Base-by-base conservation (phyloP, 1,140 invertebrate species). In the Portunus trituberculatus region DNA sequence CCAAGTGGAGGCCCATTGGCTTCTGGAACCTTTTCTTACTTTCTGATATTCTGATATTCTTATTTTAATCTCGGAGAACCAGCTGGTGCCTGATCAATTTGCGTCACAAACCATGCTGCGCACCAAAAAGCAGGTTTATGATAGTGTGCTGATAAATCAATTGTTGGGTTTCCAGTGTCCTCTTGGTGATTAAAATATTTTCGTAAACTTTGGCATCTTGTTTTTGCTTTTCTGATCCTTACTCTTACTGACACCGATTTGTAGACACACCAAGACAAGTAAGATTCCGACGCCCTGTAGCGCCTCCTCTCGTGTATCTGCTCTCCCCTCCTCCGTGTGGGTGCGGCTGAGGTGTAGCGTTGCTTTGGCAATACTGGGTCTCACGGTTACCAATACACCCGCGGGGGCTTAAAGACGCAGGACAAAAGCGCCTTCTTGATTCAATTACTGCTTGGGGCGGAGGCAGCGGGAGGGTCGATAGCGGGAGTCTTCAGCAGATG, bases 401-500 rank as follows among this genome's bases (percentile, higher is more conserved):
- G 67, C 20, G 67, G 20, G 67, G 67, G 67, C 67, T 76, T 76
- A 76, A 76, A 76, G 67, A 76, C 67, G 67, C 67, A 76, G 67
- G 67, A 76, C 67, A 76, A 76, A 76, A 76, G 67, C 67, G 67
- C 67, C 67, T 76, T 76, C 67, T 76, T 76, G 67, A 76, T 76
- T 76, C 67, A 76, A 76, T 76, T 76, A 76, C 67, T 76, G 67
- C 67, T n/a, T 12, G 67, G 67, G 67, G 67, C 67, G 67, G 67
- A 25, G 67, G 67, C 67, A n/a, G 67, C 67, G 67, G 67, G 67
- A 76, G 67, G 67, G 67, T 76, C 67, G 67, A 76, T 76, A 76
- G 67, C 67, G 67, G 67, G 67, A 76, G 67, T 76, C 67, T n/a
- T 76, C 67, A 76, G 67, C n/a, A n/a, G 67, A 76, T 20, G 25